Base-by-base conservation (phyloP, 2,888 invertebrate species). In the Hylaea fasciaria region DNA sequence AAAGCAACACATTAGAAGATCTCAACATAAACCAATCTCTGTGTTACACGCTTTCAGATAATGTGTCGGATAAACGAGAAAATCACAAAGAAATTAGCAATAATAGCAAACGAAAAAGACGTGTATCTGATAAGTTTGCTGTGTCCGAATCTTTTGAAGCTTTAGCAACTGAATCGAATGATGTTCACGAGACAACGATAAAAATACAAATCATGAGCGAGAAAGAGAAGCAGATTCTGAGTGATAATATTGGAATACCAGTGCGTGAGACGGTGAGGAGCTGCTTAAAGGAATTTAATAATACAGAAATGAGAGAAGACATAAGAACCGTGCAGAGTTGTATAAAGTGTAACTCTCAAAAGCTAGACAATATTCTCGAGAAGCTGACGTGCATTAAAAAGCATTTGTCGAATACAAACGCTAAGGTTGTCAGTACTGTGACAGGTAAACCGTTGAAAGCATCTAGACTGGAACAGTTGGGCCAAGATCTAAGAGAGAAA, bases 131-230 rank as follows among this genome's bases (percentile, higher is more conserved):
- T 58, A 85, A 83, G 50, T 59, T 84, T 35, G 56, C 73, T 17
- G 64, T 83, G 49, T 88, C 89, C 0, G 86, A 87, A 64, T 87
- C 89, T 8, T 85, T 91, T 57, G 86, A 89, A 73, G 89, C 86
- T 29, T 63, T 90, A 17, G 87, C 88, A 1, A 81, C 82, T 1
- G 86, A 88, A 72, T 50, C 59, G 5, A 72, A 80, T 17, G 59
- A 70, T 14, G 57, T 69, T 41, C 81, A 77, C 13, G 82, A 86
- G 12, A 74, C 77, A 11, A 84, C 79, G 66, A 86, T 91, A 58
- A 91, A 91, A 83, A 80, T 90, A 68, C 86, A 88, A 67, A 76
- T 91, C 28, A 91, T 91, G 89, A 87, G 86, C 53, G 86, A 87
- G 12, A 77, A 74, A 62, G 90, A 90, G 40, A 91, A 85, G 68